Conservation (phyloP, 2,888 invertebrate species). For the Mesochorus sp. region DNA sequence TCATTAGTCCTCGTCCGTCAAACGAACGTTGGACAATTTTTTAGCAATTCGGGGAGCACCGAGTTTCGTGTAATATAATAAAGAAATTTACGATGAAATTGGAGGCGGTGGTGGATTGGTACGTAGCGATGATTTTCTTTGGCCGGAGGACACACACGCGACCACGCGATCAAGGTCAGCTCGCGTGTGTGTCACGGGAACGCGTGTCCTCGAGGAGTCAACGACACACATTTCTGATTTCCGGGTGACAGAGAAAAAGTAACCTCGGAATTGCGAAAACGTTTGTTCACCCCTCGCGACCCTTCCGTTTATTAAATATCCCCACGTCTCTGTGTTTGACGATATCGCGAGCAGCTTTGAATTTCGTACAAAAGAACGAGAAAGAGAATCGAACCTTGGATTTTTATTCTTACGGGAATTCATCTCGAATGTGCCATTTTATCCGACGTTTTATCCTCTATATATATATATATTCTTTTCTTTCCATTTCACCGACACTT, state of each 20-base stretch:
- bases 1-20: too few relatives aligned
- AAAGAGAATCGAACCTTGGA: background rate
- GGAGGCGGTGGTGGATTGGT: too few relatives aligned
- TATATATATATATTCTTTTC: too few relatives aligned
- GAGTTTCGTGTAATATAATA: too few relatives aligned
- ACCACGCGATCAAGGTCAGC: slow-evolving; percentile 61
- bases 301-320: background rate
- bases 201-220: slow-evolving; percentile 19
- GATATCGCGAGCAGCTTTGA: background rate
- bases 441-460: too few relatives aligned
- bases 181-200: slow-evolving; percentile 53
- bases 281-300: background rate
- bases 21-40: too few relatives aligned
- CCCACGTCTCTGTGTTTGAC: background rate
- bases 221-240: slow-evolving; percentile 21
- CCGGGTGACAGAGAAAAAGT: background rate
- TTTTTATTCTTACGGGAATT: too few relatives aligned
- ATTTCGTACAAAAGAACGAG: background rate
- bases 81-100: too few relatives aligned
- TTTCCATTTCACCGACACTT: background rate
- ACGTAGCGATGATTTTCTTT: slow-evolving; percentile 1
- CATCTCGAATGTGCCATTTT: too few relatives aligned
- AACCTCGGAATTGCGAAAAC: background rate
- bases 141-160: slow-evolving; percentile 38
- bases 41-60: too few relatives aligned